Percentiles rank a stretch among this genome's conserved stretches.
Evolutionary conservation across 2,797 vertebrate species (phyloP).

Genomic region (Masticophis lateralis): DNA sequence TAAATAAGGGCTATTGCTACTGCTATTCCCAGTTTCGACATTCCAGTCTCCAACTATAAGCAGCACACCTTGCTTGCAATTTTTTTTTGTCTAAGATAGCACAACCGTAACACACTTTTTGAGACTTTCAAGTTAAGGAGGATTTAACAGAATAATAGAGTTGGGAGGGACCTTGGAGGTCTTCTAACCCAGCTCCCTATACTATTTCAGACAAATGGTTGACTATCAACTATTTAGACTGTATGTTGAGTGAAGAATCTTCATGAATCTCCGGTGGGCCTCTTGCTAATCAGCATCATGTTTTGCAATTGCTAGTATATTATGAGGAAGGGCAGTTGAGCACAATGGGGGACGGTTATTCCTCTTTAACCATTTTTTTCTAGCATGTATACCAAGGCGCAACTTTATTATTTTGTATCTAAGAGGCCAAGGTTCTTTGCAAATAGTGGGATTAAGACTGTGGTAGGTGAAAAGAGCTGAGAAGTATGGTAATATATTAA

Average conservation of each 20-base stretch:
- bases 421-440: not conserved
- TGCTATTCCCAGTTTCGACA: not conserved
- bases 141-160: not conserved
- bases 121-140: not conserved
- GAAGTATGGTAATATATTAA: not conserved
- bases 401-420: not conserved
- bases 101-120: not conserved
- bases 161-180: not conserved
- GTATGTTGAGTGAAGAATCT: not conserved
- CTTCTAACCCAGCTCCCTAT: not conserved
- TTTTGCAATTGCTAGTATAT: not conserved
- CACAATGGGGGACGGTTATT: not conserved
- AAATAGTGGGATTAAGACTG: not conserved
- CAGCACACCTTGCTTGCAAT: not conserved
- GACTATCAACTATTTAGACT: not conserved
- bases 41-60: not conserved
- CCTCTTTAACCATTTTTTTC: not conserved
- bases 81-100: not conserved
- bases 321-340: not conserved
- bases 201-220: not conserved
- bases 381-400: not conserved
- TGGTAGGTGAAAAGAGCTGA: not conserved
- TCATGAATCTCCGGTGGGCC: not conserved
- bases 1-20: no score
- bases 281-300: not conserved